Conservation (phyloP, 2,888 invertebrate species). For the Deroplatys truncata region DNA sequence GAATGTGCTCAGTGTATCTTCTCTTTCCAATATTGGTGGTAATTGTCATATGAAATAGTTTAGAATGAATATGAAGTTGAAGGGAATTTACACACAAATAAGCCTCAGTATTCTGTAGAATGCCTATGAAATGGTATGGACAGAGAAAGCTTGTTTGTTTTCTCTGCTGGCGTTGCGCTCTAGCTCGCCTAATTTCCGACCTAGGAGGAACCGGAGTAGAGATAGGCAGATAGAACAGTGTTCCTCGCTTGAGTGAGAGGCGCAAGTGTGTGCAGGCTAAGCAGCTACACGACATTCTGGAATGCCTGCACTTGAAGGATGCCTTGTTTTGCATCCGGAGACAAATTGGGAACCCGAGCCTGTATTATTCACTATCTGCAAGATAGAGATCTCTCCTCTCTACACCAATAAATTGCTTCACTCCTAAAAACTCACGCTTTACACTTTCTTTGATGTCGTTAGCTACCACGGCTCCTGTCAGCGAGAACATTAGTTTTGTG, state of each 20-base stretch:
- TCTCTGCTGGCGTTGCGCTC: too few relatives aligned
- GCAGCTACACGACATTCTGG: neutral
- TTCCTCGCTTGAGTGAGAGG: constrained; percentile 2
- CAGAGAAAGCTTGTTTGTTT: too few relatives aligned
- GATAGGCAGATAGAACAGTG: neutral
- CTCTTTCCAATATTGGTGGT: too few relatives aligned
- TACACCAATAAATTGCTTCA: neutral
- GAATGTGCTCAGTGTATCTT: too few relatives aligned
- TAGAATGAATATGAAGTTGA: too few relatives aligned
- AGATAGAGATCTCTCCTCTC: neutral
- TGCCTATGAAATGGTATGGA: too few relatives aligned
- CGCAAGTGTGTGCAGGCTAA: neutral
- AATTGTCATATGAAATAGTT: too few relatives aligned
- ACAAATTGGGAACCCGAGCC: neutral
- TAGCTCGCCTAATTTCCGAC: too few relatives aligned
- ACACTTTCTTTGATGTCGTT: neutral
- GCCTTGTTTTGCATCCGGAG: neutral
- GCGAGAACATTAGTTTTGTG: neutral
- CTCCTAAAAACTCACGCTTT: neutral
- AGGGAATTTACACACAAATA: too few relatives aligned
- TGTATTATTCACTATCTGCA: neutral
- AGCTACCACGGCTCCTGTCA: neutral
- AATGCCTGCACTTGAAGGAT: constrained; percentile 2
- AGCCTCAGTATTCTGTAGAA: too few relatives aligned
- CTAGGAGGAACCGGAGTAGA: neutral